phyloP scores from a whole-genome alignment of 2,888 invertebrate species.

The Anthrax anthrax region DNA sequence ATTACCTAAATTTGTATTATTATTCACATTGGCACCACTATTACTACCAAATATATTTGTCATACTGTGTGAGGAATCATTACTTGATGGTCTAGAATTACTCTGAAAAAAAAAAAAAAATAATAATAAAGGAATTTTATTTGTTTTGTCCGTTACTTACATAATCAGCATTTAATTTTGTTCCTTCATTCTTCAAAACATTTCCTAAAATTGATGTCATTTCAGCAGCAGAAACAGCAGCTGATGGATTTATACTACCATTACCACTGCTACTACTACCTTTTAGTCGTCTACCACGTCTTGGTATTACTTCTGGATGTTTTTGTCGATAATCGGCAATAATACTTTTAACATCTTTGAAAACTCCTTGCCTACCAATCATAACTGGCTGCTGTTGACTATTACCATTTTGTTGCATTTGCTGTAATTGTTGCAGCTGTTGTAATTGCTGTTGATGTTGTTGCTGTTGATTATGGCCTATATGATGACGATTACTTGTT shows the following conservation, averaged over 20 bases:
- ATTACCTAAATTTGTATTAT: slow-evolving; percentile 24
- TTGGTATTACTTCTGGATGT: slow-evolving; percentile 61
- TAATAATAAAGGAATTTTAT: neutral
- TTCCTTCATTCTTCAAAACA: slow-evolving; percentile 16
- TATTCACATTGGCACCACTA: too few relatives aligned
- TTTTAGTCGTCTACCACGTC: slow-evolving; percentile 50
- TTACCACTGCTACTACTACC: slow-evolving; percentile 9
- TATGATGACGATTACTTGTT: neutral
- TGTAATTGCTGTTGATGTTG: neutral
- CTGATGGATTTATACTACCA: slow-evolving; percentile 12
- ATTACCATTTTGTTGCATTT: neutral
- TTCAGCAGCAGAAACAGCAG: neutral
- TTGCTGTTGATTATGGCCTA: neutral
- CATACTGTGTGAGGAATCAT: slow-evolving; percentile 39
- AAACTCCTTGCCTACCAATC: slow-evolving; percentile 55
- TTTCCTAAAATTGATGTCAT: slow-evolving; percentile 14
- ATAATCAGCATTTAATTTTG: slow-evolving; percentile 9
- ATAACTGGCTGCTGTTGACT: slow-evolving; percentile 11
- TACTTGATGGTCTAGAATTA: slow-evolving; percentile 35
- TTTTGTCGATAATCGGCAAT: slow-evolving; percentile 66
- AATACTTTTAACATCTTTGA: slow-evolving; percentile 69
- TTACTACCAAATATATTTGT: slow-evolving; percentile 21
- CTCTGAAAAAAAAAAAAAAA: slow-evolving; percentile 8
- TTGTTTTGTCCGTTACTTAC: slow-evolving; percentile 7
- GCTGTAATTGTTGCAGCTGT: too few relatives aligned